Conservation (phyloP, 2,888 invertebrate species). For the Nowickia ferox region DNA sequence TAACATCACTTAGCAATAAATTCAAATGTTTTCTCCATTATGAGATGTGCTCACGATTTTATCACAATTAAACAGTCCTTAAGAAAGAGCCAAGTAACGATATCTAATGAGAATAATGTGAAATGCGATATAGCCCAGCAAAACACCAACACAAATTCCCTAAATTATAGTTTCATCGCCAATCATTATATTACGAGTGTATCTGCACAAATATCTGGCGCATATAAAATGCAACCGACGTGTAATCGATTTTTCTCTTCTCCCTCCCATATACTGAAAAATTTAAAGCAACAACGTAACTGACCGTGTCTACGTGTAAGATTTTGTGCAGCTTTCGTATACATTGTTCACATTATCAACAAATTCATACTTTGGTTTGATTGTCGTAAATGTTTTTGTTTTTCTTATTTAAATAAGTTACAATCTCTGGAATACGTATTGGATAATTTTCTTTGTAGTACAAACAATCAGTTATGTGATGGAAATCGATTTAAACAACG, state of each 20-base stretch:
- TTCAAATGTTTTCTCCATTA: constrained; percentile 74
- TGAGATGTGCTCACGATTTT: constrained; percentile 82
- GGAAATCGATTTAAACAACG: too few relatives aligned
- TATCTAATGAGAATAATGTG: neutral
- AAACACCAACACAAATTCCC: constrained; percentile 31
- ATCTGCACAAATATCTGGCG: neutral
- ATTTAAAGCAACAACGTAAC: neutral
- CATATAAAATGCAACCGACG: constrained; percentile 1
- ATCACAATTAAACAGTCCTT: constrained; percentile 77
- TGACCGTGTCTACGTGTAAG: constrained; percentile 48
- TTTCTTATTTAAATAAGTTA: constrained; percentile 19
- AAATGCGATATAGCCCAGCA: constrained; percentile 16
- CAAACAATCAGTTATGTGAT: too few relatives aligned
- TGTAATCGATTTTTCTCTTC: neutral
- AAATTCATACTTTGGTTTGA: constrained; percentile 13
- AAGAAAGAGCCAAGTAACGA: constrained; percentile 37
- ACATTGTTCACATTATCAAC: neutral
- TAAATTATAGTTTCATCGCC: neutral
- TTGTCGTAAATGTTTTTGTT: constrained; percentile 1
- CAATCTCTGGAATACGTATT: neutral
- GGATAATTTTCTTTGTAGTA: neutral
- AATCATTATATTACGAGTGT: neutral
- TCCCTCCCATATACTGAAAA: neutral
- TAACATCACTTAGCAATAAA: constrained; percentile 47
- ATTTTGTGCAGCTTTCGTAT: constrained; percentile 36